Evolutionary conservation across 1,140 invertebrate genomes (phyloP).

Genomic region (Calycopis cecrops): DNA sequence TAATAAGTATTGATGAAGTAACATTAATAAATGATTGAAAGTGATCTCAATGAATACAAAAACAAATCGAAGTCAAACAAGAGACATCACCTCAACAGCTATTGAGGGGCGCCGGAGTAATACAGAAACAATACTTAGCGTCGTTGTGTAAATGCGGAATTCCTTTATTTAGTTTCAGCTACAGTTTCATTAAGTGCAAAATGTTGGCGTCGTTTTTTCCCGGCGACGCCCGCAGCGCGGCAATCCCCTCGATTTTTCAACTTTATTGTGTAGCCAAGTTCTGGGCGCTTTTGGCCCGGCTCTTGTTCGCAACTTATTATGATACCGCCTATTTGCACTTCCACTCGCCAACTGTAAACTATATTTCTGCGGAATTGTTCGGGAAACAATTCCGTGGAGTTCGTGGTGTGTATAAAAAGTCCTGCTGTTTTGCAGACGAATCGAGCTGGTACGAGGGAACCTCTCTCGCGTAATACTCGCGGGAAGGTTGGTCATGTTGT

Average conservation of each 20-base stretch:
- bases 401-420: no score
- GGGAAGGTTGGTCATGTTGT: no score
- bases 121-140: conserved; percentile 52
- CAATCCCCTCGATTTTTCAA: conserved; percentile 65
- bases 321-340: conserved; percentile 37
- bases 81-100: no score
- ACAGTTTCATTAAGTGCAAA: conserved; percentile 72
- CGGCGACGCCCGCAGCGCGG: conserved; percentile 52
- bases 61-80: no score
- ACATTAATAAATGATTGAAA: no score
- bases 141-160: conserved; percentile 47
- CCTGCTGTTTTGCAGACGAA: no score
- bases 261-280: conserved; percentile 61
- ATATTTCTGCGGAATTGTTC: conserved; percentile 6
- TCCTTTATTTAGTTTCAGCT: conserved; percentile 64
- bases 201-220: conserved; percentile 63
- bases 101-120: conserved; percentile 14
- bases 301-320: conserved; percentile 53
- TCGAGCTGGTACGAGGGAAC: no score
- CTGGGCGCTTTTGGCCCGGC: conserved; percentile 44
- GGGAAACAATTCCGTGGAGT: no score
- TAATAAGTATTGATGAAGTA: no score
- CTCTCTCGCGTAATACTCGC: no score
- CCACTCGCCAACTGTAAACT: conserved; percentile 11
- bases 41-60: no score